phyloP scores from a whole-genome alignment of 2,113 vertebrate genomes.

The Campylomormyrus tamandua region DNA sequence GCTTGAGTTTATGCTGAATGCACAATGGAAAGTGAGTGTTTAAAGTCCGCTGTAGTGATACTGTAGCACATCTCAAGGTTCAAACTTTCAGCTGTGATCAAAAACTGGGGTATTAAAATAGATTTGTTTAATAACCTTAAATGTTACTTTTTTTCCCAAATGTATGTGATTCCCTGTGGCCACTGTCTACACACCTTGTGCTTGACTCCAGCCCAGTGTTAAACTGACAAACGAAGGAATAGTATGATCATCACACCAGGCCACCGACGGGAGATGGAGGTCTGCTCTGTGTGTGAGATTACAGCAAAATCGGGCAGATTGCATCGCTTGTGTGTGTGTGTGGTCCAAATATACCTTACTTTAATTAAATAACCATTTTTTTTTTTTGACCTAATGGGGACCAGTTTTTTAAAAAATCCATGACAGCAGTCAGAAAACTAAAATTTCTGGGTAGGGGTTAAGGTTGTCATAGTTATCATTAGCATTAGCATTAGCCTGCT shows the following conservation, averaged over 20 bases:
- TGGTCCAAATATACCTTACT: background rate
- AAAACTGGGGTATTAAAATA: background rate
- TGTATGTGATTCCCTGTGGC: background rate
- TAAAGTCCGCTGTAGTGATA: background rate
- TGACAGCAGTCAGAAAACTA: no score
- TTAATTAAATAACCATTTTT: no score
- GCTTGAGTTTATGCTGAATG: background rate
- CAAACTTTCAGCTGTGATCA: background rate
- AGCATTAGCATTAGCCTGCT: no score
- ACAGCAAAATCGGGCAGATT: background rate
- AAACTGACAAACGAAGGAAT: background rate
- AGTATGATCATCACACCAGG: background rate
- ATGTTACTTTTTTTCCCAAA: background rate
- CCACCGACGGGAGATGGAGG: background rate
- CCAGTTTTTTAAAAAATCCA: no score
- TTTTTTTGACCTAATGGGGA: no score
- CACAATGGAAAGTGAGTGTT: background rate
- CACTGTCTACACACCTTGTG: background rate
- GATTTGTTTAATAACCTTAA: background rate
- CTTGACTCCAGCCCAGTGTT: background rate
- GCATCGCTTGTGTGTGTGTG: background rate
- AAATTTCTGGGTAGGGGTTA: no score
- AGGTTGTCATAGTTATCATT: no score
- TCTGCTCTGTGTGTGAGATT: background rate
- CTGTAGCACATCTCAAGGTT: background rate